These are phyloP conservation scores for Heloderma charlesbogerti DNA, from an alignment of 2,113 vertebrate genomes.

Conservation along the genomic window DNA sequence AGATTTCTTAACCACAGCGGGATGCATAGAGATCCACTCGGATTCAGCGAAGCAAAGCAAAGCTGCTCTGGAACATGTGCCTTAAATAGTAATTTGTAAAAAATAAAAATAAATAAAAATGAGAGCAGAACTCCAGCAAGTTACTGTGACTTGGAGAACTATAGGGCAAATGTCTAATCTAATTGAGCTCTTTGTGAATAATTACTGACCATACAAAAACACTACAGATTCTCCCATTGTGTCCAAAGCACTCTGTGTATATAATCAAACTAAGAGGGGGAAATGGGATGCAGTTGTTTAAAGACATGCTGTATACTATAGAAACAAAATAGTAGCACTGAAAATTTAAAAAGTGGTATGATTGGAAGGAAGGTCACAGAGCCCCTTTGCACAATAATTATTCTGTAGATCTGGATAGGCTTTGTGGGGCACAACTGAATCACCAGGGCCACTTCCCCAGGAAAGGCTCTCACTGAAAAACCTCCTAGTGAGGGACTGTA, in stretches of 20 bases:
- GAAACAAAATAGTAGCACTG: not conserved
- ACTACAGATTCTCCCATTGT: not conserved
- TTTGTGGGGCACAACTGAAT: not conserved
- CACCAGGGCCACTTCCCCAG: not conserved
- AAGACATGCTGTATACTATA: not conserved
- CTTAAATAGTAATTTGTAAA: conserved; percentile 25
- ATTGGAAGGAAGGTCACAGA: not conserved
- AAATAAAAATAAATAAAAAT: conserved; percentile 23
- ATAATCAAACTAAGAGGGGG: not conserved
- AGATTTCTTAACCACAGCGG: not conserved
- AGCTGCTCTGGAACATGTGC: conserved; percentile 2
- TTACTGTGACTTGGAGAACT: not conserved
- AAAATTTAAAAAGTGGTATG: not conserved
- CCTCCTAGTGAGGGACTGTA: too few relatives aligned
- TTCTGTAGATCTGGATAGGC: not conserved
- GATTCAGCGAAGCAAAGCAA: conserved; percentile 31
- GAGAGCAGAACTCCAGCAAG: conserved; percentile 21
- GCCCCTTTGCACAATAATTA: too few relatives aligned
- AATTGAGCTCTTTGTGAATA: conserved; percentile 7
- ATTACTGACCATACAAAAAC: conserved; percentile 3
- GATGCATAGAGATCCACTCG: not conserved
- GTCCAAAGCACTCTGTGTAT: not conserved
- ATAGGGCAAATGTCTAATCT: not conserved
- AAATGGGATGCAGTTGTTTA: not conserved
- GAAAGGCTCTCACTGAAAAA: not conserved